A percentile compares a stretch with the other conserved stretches of the same genome.
These are phyloP conservation scores for Umimayanthus kanabou DNA, from an alignment of 92 coral and sea anemone genomes.

Conservation along the genomic window DNA sequence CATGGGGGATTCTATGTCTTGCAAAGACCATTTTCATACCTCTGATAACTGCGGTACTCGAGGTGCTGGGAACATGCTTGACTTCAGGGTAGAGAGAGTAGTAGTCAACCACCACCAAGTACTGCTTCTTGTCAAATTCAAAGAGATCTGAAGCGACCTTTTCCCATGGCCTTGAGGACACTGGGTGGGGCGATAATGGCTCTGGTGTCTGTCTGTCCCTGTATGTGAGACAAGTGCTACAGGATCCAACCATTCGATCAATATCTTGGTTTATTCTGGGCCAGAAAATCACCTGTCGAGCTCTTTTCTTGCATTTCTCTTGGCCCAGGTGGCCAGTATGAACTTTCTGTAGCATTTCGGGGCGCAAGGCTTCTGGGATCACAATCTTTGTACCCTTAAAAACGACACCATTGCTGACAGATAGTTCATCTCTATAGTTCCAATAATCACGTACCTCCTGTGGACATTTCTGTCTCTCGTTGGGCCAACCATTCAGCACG, in stretches of 20 bases:
- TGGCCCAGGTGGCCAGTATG: conserved; percentile 7
- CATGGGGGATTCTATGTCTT: neutral
- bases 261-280: neutral
- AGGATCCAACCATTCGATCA: neutral
- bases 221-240: conserved; percentile 3
- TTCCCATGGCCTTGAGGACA: no score
- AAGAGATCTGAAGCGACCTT: no score
- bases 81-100: no score
- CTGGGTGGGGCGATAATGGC: no score
- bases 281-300: conserved; percentile 2
- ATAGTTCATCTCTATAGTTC: conserved; percentile 46
- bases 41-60: no score
- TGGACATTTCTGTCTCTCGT: conserved; percentile 29
- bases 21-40: no score
- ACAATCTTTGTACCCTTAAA: conserved; percentile 20
- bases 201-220: neutral
- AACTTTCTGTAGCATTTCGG: conserved; percentile 20
- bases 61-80: no score
- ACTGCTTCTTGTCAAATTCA: no score
- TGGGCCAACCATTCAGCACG: conserved; percentile 26
- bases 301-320: conserved; percentile 15
- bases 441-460: conserved; percentile 27
- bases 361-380: conserved; percentile 7
- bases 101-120: no score
- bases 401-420: conserved; percentile 26